Conservation (phyloP, 2,797 vertebrate species). For the Myiothlypis coronata region DNA sequence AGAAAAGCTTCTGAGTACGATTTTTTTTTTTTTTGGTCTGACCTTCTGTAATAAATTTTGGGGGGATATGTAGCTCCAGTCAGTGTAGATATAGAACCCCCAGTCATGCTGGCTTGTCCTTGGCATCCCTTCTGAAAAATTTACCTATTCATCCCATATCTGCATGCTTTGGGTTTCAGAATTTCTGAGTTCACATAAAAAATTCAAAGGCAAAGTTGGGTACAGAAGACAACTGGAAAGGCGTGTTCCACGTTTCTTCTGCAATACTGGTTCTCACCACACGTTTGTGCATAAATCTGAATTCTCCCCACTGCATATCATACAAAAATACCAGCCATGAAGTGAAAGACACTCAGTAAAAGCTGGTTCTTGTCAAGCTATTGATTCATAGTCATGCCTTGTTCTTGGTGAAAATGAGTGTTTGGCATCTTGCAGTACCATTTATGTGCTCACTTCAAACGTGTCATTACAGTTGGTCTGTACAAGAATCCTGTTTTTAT, state of each 20-base stretch:
- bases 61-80: background rate
- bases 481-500: background rate
- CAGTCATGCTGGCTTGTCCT: background rate
- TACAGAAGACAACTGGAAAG: background rate
- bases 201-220: background rate
- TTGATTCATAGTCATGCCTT: background rate
- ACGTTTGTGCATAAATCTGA: background rate
- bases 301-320: background rate
- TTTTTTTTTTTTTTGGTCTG: background rate
- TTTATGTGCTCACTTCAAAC: background rate
- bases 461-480: background rate
- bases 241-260: background rate
- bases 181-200: background rate
- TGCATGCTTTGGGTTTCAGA: background rate
- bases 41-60: background rate
- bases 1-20: background rate
- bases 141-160: background rate
- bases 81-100: background rate
- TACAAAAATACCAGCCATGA: background rate
- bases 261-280: background rate
- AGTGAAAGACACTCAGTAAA: background rate
- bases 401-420: background rate
- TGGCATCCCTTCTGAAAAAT: background rate
- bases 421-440: background rate
- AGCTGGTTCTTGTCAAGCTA: background rate